phyloP scores from a whole-genome alignment of 2,797 vertebrate species.

The Apogon hyalosoma region DNA sequence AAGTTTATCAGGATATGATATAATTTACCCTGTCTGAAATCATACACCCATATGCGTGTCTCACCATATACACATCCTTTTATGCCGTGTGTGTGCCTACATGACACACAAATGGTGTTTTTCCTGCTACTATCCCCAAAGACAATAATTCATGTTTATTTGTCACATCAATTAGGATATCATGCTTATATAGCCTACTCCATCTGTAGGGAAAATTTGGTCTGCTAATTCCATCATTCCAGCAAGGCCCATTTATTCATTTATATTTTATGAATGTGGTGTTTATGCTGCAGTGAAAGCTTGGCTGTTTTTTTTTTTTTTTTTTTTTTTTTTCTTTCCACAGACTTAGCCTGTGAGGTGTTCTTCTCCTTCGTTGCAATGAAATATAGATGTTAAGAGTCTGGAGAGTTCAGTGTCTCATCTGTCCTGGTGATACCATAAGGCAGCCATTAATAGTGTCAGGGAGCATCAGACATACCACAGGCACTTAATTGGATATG shows the following conservation, averaged over 20 bases:
- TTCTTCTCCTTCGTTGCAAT: conserved; percentile 79
- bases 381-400: conserved; percentile 88
- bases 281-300: conserved; percentile 68
- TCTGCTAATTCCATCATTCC: conserved; percentile 73
- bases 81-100: background rate
- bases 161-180: conserved; percentile 79
- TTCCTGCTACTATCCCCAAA: conserved; percentile 47
- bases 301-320: conserved; percentile 43
- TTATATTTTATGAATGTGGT: conserved; percentile 81
- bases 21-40: too few species aligned
- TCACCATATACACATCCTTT: too few species aligned
- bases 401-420: conserved; percentile 84
- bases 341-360: conserved; percentile 63
- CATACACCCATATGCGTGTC: too few species aligned
- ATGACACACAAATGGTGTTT: conserved; percentile 14
- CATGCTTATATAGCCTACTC: conserved; percentile 54
- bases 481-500: conserved; percentile 84
- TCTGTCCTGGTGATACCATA: conserved; percentile 86
- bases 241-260: conserved; percentile 74
- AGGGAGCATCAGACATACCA: conserved; percentile 84
- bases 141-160: conserved; percentile 67
- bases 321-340: conserved; percentile 35
- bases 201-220: conserved; percentile 72
- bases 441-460: conserved; percentile 88
- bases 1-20: too few species aligned